phyloP scores from a whole-genome alignment of 2,888 invertebrate species.

The Eupithecia dodoneata region DNA sequence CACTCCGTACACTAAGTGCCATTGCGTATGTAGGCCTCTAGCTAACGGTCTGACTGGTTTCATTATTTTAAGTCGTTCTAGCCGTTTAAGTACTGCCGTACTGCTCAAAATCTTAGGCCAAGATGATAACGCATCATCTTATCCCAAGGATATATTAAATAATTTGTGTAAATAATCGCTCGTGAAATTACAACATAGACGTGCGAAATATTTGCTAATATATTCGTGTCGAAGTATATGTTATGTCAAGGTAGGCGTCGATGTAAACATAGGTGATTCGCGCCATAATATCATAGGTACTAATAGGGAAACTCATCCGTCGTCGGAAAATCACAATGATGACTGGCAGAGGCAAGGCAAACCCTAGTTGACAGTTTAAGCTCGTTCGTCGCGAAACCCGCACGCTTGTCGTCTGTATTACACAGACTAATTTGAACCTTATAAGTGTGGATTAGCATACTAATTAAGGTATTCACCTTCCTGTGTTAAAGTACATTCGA shows the following conservation, averaged over 20 bases:
- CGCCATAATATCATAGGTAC: slow-evolving; percentile 52
- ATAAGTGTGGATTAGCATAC: slow-evolving; percentile 11
- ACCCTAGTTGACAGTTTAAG: slow-evolving; percentile 66
- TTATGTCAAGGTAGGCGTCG: not conserved
- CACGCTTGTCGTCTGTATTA: slow-evolving; percentile 55
- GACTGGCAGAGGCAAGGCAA: slow-evolving; percentile 42
- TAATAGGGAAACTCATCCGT: slow-evolving; percentile 70
- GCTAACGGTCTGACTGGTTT: slow-evolving; percentile 36
- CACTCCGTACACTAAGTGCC: slow-evolving; percentile 19
- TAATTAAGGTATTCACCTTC: slow-evolving; percentile 8
- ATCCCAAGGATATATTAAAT: too few relatives aligned
- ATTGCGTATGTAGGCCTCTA: slow-evolving; percentile 27
- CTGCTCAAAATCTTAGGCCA: not conserved
- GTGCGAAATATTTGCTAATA: not conserved
- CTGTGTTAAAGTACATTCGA: slow-evolving; percentile 8
- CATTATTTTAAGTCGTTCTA: slow-evolving; percentile 18
- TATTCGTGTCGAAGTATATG: not conserved
- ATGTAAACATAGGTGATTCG: slow-evolving; percentile 49
- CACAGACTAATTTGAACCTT: slow-evolving; percentile 21
- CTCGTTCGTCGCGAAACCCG: slow-evolving; percentile 61
- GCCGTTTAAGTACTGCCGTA: slow-evolving; percentile 1
- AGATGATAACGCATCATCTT: not conserved
- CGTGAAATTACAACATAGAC: not conserved
- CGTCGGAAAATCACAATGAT: slow-evolving; percentile 55
- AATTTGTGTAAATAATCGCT: not conserved